These are phyloP conservation scores for Oxyura jamaicensis DNA, from an alignment of 2,113 vertebrate species.

Conservation along the genomic window DNA sequence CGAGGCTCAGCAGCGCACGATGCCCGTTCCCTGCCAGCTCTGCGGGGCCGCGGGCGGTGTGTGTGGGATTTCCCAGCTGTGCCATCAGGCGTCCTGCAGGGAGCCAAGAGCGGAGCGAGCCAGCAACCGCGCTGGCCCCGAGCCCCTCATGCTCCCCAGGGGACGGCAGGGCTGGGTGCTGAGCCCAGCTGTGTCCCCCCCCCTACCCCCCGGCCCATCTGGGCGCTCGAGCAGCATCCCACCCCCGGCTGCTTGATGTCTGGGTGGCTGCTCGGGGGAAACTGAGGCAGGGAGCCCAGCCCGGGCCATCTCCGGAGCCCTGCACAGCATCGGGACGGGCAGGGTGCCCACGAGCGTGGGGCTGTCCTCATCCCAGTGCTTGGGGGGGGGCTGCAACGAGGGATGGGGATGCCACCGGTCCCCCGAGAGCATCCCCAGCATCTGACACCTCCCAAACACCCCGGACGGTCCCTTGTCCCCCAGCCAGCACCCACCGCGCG, in stretches of 20 bases:
- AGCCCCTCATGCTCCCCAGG: background rate
- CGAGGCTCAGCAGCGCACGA: background rate
- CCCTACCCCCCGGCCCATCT: background rate
- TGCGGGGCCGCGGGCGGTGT: background rate
- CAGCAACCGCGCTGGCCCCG: background rate
- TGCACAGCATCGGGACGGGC: rapidly evolving
- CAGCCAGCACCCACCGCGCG: rapidly evolving
- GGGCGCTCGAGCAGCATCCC: background rate
- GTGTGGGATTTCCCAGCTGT: background rate
- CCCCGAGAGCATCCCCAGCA: background rate
- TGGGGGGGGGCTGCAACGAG: background rate
- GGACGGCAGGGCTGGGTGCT: background rate
- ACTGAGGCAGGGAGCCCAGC: background rate
- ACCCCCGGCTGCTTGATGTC: rapidly evolving
- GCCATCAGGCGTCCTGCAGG: background rate
- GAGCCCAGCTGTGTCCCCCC: background rate
- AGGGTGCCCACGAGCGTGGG: rapidly evolving
- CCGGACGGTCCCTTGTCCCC: background rate
- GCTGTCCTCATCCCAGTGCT: background rate
- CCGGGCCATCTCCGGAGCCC: rapidly evolving
- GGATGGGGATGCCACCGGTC: rapidly evolving
- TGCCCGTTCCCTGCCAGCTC: background rate
- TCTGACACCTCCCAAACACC: rapidly evolving
- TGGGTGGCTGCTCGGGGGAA: background rate
- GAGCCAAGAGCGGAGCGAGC: background rate